Conservation (phyloP, 92 coral and sea anemone genomes). For the Muricea muricata region DNA sequence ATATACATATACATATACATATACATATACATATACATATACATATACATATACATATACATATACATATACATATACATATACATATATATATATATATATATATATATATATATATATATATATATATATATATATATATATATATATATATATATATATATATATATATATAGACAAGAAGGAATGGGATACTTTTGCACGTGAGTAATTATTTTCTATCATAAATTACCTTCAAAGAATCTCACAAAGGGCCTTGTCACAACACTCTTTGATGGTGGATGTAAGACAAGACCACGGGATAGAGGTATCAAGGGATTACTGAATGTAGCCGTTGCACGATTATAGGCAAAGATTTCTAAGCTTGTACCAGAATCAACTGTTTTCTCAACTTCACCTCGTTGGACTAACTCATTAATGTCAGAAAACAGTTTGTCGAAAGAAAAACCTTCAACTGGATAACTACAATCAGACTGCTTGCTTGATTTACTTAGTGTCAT, state of each 20-base stretch:
- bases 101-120: too few relatives aligned
- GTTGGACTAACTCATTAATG: background rate
- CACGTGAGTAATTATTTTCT: too few relatives aligned
- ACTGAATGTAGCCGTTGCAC: background rate
- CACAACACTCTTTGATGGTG: constrained; percentile 8
- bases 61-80: too few relatives aligned
- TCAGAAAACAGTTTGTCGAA: constrained; percentile 15
- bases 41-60: too few relatives aligned
- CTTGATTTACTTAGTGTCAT: background rate
- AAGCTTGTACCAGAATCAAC: background rate
- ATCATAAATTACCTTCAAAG: constrained; percentile 12
- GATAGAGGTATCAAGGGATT: background rate
- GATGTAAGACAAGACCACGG: constrained; percentile 33
- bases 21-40: too few relatives aligned
- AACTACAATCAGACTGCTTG: background rate
- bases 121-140: too few relatives aligned
- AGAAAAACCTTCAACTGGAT: constrained; percentile 2
- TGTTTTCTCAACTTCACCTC: background rate
- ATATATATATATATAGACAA: too few relatives aligned
- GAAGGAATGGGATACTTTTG: too few relatives aligned
- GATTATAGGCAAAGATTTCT: constrained; percentile 11
- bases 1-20: too few relatives aligned
- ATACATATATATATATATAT: too few relatives aligned
- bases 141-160: too few relatives aligned
- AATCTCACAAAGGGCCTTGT: constrained; percentile 34